Conservation (phyloP, 2,888 invertebrate genomes). For the Drosophila trichaetosa region DNA sequence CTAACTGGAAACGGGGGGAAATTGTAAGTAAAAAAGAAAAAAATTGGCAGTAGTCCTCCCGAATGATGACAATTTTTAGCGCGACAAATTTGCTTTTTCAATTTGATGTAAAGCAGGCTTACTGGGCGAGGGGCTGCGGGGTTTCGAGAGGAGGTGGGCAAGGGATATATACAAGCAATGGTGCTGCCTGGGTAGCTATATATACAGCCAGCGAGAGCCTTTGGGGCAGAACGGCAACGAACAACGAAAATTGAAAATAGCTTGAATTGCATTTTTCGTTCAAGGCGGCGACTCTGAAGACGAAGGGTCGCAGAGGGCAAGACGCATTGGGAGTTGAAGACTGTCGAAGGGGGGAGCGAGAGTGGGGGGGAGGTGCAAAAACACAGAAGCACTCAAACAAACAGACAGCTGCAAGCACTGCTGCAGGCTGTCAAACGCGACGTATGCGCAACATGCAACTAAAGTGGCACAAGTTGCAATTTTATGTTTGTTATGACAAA, state of each 20-base stretch:
- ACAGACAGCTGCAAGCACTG: constrained; percentile 36
- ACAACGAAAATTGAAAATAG: constrained; percentile 77
- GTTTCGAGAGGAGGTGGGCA: background rate
- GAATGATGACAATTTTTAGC: constrained; percentile 69
- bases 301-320: constrained; percentile 22
- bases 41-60: constrained; percentile 66
- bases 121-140: background rate
- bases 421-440: constrained; percentile 37
- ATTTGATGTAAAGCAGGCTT: constrained; percentile 64
- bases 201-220: constrained; percentile 17
- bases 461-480: constrained; percentile 62
- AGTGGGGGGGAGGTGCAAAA: background rate
- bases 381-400: constrained; percentile 29
- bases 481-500: constrained; percentile 70
- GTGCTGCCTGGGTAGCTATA: background rate
- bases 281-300: constrained; percentile 39
- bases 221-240: constrained; percentile 26
- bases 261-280: constrained; percentile 71
- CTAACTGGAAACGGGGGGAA: constrained; percentile 16
- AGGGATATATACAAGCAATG: background rate
- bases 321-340: background rate
- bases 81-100: constrained; percentile 74
- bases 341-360: background rate
- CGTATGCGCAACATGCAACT: constrained; percentile 68
- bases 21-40: constrained; percentile 55